Conservation (phyloP, 2,113 vertebrate species). For the Isichthys henryi region DNA sequence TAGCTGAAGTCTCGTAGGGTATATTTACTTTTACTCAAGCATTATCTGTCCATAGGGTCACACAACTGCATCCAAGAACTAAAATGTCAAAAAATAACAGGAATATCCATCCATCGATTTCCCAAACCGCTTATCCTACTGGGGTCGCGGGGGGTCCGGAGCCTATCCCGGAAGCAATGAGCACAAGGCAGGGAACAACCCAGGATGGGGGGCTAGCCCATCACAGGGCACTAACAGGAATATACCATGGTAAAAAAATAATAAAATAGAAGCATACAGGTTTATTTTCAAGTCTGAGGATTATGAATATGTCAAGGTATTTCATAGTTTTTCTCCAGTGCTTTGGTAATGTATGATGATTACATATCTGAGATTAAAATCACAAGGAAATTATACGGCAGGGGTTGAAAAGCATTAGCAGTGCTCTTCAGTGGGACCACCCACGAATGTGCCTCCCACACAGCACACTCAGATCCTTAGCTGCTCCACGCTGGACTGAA, state of each 20-base stretch:
- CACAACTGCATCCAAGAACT: background rate
- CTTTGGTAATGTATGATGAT: slow-evolving; percentile 1
- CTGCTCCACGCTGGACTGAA: background rate
- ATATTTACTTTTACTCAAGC: background rate
- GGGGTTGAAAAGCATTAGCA: background rate
- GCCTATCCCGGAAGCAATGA: too few relatives aligned
- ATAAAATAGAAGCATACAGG: background rate
- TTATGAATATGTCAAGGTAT: background rate
- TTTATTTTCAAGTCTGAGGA: background rate
- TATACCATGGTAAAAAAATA: background rate
- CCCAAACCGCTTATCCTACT: too few relatives aligned
- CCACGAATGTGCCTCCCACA: background rate
- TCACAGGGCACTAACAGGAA: background rate
- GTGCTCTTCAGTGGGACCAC: background rate
- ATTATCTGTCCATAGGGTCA: background rate
- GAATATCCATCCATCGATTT: background rate
- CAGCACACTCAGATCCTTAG: background rate
- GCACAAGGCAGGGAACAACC: too few relatives aligned
- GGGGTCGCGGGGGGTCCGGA: too few relatives aligned
- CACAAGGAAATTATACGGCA: background rate
- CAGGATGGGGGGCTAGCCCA: too few relatives aligned
- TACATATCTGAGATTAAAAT: slow-evolving; percentile 7
- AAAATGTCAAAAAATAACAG: background rate
- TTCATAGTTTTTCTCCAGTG: background rate
- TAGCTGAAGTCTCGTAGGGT: background rate